Percentiles rank a stretch among this genome's conserved stretches.
Conservation (phyloP, 2,888 invertebrate species). For the Seira musarum region DNA sequence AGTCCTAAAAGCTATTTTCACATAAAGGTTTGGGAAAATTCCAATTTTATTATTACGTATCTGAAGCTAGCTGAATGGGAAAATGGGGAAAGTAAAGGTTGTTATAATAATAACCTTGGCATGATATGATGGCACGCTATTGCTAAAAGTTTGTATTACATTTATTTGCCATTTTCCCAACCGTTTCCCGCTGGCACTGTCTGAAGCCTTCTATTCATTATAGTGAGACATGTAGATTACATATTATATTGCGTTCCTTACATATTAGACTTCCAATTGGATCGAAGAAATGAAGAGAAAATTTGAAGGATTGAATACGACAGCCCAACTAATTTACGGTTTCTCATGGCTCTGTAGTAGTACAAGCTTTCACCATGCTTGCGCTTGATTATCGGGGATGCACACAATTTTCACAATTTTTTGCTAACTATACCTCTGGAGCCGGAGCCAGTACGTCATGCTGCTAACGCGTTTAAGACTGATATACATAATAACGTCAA, state of each 20-base stretch:
- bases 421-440: not conserved
- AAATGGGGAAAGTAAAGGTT: no score
- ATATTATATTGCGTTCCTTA: no score
- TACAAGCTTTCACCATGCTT: constrained; percentile 3
- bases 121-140: constrained; percentile 4
- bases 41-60: no score
- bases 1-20: no score
- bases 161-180: not conserved
- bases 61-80: no score
- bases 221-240: no score
- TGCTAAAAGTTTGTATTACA: not conserved
- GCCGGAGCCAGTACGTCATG: not conserved
- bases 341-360: not conserved
- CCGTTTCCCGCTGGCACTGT: not conserved
- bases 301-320: no score
- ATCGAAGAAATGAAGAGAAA: no score
- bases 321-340: not conserved
- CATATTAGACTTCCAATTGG: no score
- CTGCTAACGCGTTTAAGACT: not conserved
- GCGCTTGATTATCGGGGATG: constrained; percentile 7
- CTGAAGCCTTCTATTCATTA: no score
- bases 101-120: constrained; percentile 44
- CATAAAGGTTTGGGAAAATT: no score
- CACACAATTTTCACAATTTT: not conserved
- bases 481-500: constrained; percentile 4